Evolutionary conservation across 2,888 invertebrate genomes (phyloP).

Genomic region (Gastrophysa polygoni): DNA sequence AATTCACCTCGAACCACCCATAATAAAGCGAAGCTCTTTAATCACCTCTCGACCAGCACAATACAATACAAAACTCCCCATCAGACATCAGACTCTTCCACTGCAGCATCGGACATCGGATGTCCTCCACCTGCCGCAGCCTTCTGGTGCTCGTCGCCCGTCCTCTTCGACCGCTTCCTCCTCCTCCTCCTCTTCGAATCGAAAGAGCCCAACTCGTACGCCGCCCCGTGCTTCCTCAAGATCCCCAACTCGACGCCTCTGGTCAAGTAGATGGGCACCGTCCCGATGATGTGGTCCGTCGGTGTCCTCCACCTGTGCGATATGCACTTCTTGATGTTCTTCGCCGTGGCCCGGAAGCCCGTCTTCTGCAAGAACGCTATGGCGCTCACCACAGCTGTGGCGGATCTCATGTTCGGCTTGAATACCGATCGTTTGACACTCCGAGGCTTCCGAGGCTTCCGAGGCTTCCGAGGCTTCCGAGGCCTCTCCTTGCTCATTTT

Average conservation of each 20-base stretch:
- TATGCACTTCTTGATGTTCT: conserved; percentile 38
- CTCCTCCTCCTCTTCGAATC: conserved; percentile 25
- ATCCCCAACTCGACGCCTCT: conserved; percentile 40
- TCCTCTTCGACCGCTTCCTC: conserved; percentile 17
- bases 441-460: background rate
- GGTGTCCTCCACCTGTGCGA: conserved; percentile 32
- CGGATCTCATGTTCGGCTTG: conserved; percentile 37
- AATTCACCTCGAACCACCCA: no score
- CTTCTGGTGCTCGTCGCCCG: background rate
- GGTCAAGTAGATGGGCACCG: conserved; percentile 33
- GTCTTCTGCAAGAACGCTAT: conserved; percentile 39
- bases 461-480: background rate
- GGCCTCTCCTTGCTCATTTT: background rate
- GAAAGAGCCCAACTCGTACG: conserved; percentile 34
- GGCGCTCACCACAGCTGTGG: conserved; percentile 36
- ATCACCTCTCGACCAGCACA: background rate
- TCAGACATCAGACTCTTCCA: background rate
- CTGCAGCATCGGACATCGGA: background rate
- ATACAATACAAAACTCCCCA: background rate
- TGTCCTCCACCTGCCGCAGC: background rate
- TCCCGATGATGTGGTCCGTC: conserved; percentile 20
- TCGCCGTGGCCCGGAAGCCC: conserved; percentile 28
- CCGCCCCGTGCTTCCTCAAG: conserved; percentile 32
- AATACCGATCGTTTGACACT: conserved; percentile 19
- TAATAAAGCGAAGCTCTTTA: no score